A percentile compares a stretch with the other conserved stretches of the same genome.
phyloP scores from a whole-genome alignment of 2,113 vertebrate species.

The Abramis brama region DNA sequence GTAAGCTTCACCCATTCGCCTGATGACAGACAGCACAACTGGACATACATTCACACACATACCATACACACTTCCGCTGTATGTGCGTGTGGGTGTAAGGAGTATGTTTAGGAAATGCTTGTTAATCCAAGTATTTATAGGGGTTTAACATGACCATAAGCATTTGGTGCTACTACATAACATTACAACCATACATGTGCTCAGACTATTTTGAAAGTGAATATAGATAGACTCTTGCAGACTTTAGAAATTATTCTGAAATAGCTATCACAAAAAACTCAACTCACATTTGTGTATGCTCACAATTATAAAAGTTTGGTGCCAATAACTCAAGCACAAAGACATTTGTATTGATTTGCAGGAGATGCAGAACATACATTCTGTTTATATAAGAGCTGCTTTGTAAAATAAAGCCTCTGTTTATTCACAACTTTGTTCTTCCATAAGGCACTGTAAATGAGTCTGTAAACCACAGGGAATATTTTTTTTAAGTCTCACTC shows the following conservation, averaged over 20 bases:
- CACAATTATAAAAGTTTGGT: neutral
- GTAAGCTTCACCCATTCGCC: neutral
- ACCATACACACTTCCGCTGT: neutral
- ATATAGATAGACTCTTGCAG: neutral
- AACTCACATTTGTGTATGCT: slow-evolving; percentile 1
- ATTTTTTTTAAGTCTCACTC: neutral
- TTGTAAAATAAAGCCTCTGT: slow-evolving; percentile 5
- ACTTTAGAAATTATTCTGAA: neutral
- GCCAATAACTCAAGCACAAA: neutral
- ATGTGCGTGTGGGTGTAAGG: neutral
- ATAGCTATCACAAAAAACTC: neutral
- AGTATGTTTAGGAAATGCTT: slow-evolving; percentile 22
- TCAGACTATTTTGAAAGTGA: neutral
- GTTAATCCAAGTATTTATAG: slow-evolving; percentile 25
- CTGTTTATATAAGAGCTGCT: neutral
- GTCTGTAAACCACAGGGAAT: neutral
- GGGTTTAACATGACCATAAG: neutral
- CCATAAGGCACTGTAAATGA: slow-evolving; percentile 1
- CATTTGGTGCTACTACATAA: slow-evolving; percentile 4
- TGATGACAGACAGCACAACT: slow-evolving; percentile 38
- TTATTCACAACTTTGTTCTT: slow-evolving; percentile 4
- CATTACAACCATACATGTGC: neutral
- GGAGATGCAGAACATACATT: neutral
- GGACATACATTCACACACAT: slow-evolving; percentile 30
- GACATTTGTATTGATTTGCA: neutral